Base-by-base conservation (phyloP, 2,113 vertebrate species). In the Propithecus coquereli region DNA sequence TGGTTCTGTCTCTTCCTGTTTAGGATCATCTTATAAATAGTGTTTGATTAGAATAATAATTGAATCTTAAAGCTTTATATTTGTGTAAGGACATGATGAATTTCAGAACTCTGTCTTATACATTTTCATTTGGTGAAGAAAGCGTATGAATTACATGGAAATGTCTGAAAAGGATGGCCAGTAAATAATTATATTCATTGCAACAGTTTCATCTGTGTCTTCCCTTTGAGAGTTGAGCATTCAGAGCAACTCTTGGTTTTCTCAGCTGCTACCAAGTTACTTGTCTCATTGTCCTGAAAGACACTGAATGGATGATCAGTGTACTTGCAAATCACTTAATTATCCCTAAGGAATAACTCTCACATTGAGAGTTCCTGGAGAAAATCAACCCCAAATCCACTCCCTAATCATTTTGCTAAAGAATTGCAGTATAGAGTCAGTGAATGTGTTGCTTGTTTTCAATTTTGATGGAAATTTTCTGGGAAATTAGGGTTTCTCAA, bases 151-250 rank as follows among this genome's bases (percentile, higher is more conserved):
- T 43, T 52, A 25, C 40, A 17, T 3, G 47, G 34, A 23, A 76
- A 23, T 3, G 0, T 23, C 25, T 18, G 5, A 8, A 6, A 22
- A 47, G 32, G 68, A 25, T 1, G 10, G 74, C 45, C 8, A 14
- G 52, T 11, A 6, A 2, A 1, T 0, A 25, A 20, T 9, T 7
- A 0, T 12, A 0, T 52, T 73, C 65, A 25, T 34, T 0, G 34
- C 0, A 6, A 12, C n/a, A 2, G 34, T 18, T 63, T 23, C 22
- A 5, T 27, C 17, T 6, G 1, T 16, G n/a, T 27, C 65, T 23
- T 88, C 27, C 43, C 34, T 14, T 61, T n/a, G 43, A 50, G 43
- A 1, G 16, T 20, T n/a, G 63, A 40, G 34, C 34, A 22, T 12
- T 57, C 34, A 9, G 50, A 80, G 43, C n/a, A 27, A 17, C 0